Evolutionary conservation across 64 coral and sea anemone genomes (phyloP).

Genomic region (Stichodactyla helianthus): DNA sequence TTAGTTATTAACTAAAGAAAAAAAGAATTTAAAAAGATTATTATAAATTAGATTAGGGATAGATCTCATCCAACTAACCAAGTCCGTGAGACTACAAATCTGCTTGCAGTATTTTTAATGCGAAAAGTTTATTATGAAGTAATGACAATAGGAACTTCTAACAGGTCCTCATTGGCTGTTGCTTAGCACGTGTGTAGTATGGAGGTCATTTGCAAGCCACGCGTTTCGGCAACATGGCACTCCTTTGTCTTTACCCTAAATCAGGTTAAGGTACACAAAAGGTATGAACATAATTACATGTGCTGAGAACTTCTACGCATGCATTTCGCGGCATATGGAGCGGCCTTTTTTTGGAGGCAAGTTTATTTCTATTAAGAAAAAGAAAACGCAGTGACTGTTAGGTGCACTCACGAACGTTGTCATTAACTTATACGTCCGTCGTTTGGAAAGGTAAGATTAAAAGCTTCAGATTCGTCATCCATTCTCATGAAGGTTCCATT

Average conservation of each 20-base stretch:
- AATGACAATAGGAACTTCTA: neutral
- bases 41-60: no score
- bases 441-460: no score
- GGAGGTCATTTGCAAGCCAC: constrained; percentile 15
- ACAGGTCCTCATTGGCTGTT: constrained; percentile 9
- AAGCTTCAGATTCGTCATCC: no score
- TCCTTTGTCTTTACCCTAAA: neutral
- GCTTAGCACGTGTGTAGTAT: neutral
- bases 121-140: no score
- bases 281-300: neutral
- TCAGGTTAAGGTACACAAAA: neutral
- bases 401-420: neutral
- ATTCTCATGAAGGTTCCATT: no score
- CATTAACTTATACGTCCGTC: no score
- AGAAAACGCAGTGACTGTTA: neutral
- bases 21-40: no score
- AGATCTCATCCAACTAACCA: no score
- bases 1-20: no score
- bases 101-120: no score
- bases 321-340: neutral
- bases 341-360: neutral
- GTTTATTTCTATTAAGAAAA: neutral
- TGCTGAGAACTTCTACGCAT: neutral
- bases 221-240: neutral
- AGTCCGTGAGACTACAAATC: no score